phyloP scores from a whole-genome alignment of 1,140 invertebrate species.

The Leptoteleia sp. region DNA sequence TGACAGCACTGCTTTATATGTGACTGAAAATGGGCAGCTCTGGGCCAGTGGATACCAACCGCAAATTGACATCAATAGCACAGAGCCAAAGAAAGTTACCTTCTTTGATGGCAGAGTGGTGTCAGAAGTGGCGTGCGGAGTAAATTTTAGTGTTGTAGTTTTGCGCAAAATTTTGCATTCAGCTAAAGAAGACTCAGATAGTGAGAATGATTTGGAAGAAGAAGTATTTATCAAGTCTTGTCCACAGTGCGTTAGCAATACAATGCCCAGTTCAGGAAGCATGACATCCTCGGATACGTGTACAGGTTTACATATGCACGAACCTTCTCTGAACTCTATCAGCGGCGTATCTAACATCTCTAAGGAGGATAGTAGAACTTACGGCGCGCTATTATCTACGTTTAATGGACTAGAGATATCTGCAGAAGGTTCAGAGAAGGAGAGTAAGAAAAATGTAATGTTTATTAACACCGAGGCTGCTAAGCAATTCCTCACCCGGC shows the following conservation, averaged over 20 bases:
- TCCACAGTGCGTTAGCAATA: conserved; percentile 82
- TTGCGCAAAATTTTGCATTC: conserved; percentile 83
- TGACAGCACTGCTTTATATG: conserved; percentile 84
- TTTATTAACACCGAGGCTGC: conserved; percentile 87
- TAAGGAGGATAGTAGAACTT: conserved; percentile 72
- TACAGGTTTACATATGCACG: conserved; percentile 78
- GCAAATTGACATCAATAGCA: conserved; percentile 84
- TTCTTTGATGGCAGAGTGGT: conserved; percentile 86
- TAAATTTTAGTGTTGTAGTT: conserved; percentile 85
- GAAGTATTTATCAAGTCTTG: conserved; percentile 85
- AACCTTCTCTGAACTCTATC: conserved; percentile 79
- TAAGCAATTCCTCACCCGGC: conserved; percentile 86
- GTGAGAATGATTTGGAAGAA: conserved; percentile 83
- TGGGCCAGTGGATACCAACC: conserved; percentile 88
- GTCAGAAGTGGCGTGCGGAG: conserved; percentile 84
- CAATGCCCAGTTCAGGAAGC: conserved; percentile 73
- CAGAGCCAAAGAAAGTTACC: conserved; percentile 84
- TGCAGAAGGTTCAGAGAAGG: too few relatives aligned
- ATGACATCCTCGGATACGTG: conserved; percentile 80
- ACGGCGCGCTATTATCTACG: too few relatives aligned
- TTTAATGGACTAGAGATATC: too few relatives aligned
- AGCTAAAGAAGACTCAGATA: conserved; percentile 83
- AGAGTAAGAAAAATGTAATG: conserved; percentile 85
- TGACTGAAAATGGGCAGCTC: conserved; percentile 86
- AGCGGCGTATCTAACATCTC: conserved; percentile 80